A percentile compares a stretch with the other conserved stretches of the same genome.
Evolutionary conservation across 2,113 vertebrate genomes (phyloP).

Genomic region (Pyrgilauda ruficollis): DNA sequence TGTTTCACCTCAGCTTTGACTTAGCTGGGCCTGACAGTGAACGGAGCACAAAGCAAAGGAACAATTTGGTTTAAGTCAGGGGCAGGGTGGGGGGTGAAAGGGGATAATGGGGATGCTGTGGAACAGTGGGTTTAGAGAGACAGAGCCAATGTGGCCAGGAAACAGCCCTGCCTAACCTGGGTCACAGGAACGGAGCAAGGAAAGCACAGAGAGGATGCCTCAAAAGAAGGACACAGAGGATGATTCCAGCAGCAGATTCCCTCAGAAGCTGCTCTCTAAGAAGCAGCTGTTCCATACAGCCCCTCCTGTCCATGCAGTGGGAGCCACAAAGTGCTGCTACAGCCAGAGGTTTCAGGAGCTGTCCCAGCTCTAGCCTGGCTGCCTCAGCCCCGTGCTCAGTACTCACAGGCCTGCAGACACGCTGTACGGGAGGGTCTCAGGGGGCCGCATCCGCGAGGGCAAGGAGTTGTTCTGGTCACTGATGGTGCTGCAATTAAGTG

Average conservation of each 20-base stretch:
- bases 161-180: not conserved
- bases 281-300: not conserved
- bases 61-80: not conserved
- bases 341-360: not conserved
- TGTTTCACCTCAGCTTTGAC: not conserved
- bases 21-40: not conserved
- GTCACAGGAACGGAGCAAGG: not conserved
- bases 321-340: not conserved
- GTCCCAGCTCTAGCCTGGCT: not conserved
- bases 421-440: accelerated
- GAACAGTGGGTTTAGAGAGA: not conserved
- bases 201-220: not conserved
- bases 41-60: not conserved
- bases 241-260: not conserved
- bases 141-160: not conserved
- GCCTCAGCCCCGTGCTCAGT: not conserved
- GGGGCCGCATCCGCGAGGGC: not conserved
- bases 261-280: not conserved
- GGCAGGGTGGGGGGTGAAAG: not conserved
- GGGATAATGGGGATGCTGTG: not conserved
- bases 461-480: not conserved
- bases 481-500: not conserved
- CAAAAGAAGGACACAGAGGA: not conserved
- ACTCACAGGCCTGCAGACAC: not conserved
- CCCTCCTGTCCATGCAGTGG: not conserved